phyloP scores from a whole-genome alignment of 2,113 vertebrate genomes.

The Poeciliopsis retropinna region DNA sequence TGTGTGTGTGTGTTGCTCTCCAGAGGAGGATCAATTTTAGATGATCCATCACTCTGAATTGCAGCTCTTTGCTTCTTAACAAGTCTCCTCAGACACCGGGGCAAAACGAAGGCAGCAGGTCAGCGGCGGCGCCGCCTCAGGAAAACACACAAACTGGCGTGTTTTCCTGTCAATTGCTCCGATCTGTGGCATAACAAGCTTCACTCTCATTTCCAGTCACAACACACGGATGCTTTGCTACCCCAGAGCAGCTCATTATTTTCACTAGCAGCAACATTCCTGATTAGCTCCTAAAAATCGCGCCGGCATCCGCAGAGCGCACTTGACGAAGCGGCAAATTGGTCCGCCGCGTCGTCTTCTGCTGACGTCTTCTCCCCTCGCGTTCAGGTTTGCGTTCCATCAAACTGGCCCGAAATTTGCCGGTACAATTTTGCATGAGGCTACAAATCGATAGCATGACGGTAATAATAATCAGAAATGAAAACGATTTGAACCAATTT shows the following conservation, averaged over 20 bases:
- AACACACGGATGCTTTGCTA: neutral
- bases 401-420: neutral
- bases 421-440: too few species aligned
- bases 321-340: neutral
- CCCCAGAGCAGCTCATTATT: conserved; percentile 8
- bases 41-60: conserved; percentile 37
- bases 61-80: conserved; percentile 42
- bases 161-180: conserved; percentile 21
- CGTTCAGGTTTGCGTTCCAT: neutral
- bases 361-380: neutral
- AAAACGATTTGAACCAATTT: too few species aligned
- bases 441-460: too few species aligned
- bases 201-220: neutral
- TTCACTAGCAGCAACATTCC: neutral
- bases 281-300: neutral
- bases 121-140: neutral
- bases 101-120: conserved; percentile 38
- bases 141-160: conserved; percentile 16
- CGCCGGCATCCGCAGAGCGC: neutral
- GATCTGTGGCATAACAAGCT: conserved; percentile 28
- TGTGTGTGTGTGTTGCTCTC: conserved; percentile 22
- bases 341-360: neutral
- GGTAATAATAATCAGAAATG: too few species aligned
- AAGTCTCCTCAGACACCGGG: conserved; percentile 55
- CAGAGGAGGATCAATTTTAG: conserved; percentile 28